Evolutionary conservation across 2,888 invertebrate species (phyloP).

Genomic region (Lapara coniferarum): DNA sequence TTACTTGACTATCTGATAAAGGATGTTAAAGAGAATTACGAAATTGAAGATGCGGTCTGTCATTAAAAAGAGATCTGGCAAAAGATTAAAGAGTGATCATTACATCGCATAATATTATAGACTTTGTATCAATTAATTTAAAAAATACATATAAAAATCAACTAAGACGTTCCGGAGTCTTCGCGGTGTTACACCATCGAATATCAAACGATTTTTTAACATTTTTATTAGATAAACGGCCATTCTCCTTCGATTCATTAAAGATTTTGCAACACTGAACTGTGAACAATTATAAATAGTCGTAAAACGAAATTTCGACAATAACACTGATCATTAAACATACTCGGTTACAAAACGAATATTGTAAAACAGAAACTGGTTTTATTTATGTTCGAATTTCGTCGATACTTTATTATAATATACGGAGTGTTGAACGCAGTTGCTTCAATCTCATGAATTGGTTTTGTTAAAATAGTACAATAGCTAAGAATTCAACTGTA

Average conservation of each 20-base stretch:
- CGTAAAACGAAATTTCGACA: constrained; percentile 24
- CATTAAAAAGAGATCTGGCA: too few species aligned
- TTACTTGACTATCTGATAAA: too few species aligned
- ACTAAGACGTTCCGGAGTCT: too few species aligned
- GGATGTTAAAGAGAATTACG: too few species aligned
- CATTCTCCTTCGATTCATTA: constrained; percentile 5
- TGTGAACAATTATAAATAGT: constrained; percentile 22
- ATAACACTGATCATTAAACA: constrained; percentile 19
- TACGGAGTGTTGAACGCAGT: neutral
- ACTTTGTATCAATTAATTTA: too few species aligned
- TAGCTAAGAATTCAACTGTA: too few species aligned
- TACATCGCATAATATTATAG: too few species aligned
- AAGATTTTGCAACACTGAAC: constrained; percentile 18
- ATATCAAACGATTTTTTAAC: neutral
- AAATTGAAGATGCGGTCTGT: too few species aligned
- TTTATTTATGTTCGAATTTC: constrained; percentile 8
- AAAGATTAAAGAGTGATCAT: too few species aligned
- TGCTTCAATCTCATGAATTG: neutral
- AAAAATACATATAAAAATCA: too few species aligned
- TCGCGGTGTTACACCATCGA: neutral
- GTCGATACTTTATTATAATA: neutral
- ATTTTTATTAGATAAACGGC: constrained; percentile 13
- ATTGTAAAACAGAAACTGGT: constrained; percentile 17
- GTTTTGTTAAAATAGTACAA: neutral
- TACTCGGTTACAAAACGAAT: constrained; percentile 16